Evolutionary conservation across 2,888 invertebrate genomes (phyloP).

Genomic region (Sinodicranocentrus sp.): DNA sequence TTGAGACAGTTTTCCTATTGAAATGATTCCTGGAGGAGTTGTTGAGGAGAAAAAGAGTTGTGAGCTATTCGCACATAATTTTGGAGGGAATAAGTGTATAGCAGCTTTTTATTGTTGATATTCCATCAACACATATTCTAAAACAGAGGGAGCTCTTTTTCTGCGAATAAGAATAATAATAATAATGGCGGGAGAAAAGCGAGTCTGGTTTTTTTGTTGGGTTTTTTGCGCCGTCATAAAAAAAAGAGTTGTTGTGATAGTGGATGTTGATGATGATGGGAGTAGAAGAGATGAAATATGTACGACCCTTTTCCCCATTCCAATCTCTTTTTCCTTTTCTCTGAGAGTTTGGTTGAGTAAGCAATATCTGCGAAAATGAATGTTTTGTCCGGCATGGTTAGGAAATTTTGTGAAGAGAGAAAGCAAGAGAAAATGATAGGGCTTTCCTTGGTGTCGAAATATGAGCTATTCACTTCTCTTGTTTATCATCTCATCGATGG

Average conservation of each 20-base stretch:
- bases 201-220: slow-evolving; percentile 12
- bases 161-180: no score
- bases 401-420: neutral
- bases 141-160: neutral
- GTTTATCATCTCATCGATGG: slow-evolving; percentile 3
- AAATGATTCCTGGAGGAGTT: slow-evolving; percentile 15
- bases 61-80: neutral
- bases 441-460: slow-evolving; percentile 21
- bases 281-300: slow-evolving; percentile 20
- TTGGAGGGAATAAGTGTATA: slow-evolving; percentile 1
- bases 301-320: neutral
- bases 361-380: neutral
- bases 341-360: slow-evolving; percentile 2
- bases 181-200: no score
- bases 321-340: slow-evolving; percentile 6
- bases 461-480: slow-evolving; percentile 12
- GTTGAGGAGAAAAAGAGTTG: neutral
- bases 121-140: slow-evolving; percentile 9
- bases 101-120: slow-evolving; percentile 6
- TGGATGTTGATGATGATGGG: slow-evolving; percentile 1
- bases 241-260: slow-evolving; percentile 16
- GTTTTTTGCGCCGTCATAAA: neutral
- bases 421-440: slow-evolving; percentile 3
- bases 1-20: neutral
- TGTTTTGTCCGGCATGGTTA: slow-evolving; percentile 9